Evolutionary conservation across 1,140 invertebrate genomes (phyloP).

Genomic region (Apis mellifera): DNA sequence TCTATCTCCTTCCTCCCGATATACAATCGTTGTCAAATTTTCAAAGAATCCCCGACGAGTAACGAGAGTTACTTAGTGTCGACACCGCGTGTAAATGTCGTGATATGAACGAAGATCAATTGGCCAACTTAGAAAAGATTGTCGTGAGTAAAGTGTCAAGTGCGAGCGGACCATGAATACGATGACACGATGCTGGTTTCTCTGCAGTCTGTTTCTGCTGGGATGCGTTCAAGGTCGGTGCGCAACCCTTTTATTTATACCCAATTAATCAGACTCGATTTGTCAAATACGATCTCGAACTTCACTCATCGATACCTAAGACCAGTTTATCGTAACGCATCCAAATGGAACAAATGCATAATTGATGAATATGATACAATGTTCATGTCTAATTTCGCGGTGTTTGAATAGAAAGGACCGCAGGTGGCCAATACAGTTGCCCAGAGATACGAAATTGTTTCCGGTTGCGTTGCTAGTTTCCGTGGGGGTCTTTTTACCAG

Average conservation of each 20-base stretch:
- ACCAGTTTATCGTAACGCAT: neutral
- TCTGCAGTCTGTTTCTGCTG: constrained; percentile 21
- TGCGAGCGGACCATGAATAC: constrained; percentile 33
- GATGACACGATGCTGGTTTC: constrained; percentile 27
- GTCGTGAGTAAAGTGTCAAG: constrained; percentile 19
- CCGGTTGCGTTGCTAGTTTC: neutral
- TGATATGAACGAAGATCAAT: constrained; percentile 27
- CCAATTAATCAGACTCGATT: neutral
- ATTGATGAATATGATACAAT: too few relatives aligned
- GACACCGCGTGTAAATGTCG: constrained; percentile 27
- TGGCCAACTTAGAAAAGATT: constrained; percentile 5
- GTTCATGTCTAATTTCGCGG: neutral
- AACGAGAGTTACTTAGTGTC: neutral
- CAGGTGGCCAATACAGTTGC: neutral
- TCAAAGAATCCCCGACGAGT: neutral
- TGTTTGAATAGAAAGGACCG: neutral
- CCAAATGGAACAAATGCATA: neutral
- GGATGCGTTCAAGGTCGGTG: constrained; percentile 34
- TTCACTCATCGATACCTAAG: neutral
- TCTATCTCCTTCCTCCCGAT: neutral
- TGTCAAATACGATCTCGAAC: neutral
- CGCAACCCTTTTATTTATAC: neutral
- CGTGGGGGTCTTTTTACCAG: neutral
- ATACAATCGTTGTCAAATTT: neutral
- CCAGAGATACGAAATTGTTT: neutral